Percentiles rank a stretch among this genome's conserved stretches.
Evolutionary conservation across 2,797 vertebrate species (phyloP).

Genomic region (Sebastes vulpes): DNA sequence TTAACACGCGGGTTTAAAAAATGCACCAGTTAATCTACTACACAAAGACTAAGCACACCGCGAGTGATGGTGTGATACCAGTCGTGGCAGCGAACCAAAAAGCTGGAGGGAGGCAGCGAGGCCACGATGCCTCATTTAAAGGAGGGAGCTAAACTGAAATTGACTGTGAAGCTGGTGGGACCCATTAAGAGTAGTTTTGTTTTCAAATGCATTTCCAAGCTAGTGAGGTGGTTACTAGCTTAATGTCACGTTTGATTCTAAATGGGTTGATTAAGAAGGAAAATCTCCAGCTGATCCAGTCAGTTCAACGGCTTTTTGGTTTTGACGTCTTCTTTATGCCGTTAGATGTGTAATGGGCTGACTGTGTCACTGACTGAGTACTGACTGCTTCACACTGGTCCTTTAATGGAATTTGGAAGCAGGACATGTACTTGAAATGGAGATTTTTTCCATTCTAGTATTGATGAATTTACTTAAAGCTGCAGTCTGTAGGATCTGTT

Average conservation of each 20-base stretch:
- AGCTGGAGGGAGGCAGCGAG: background rate
- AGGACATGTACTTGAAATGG: too few species aligned
- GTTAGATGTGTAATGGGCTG: background rate
- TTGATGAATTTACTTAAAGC: too few species aligned
- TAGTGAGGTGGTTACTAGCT: slow-evolving; percentile 5
- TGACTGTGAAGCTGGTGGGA: slow-evolving; percentile 34
- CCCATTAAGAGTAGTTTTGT: slow-evolving; percentile 28
- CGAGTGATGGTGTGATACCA: background rate
- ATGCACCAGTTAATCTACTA: background rate
- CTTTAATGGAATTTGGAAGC: too few species aligned
- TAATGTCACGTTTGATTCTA: slow-evolving; percentile 31
- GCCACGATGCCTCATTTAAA: slow-evolving; percentile 18
- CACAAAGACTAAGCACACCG: background rate
- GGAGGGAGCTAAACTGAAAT: slow-evolving; percentile 34
- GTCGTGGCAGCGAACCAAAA: background rate
- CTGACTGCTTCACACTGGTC: too few species aligned
- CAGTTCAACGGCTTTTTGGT: background rate
- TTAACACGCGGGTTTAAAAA: background rate
- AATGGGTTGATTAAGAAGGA: slow-evolving; percentile 8
- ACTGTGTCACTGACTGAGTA: background rate
- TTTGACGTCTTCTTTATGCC: background rate
- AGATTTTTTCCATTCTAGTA: too few species aligned
- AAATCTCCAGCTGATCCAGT: background rate
- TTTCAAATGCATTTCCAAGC: slow-evolving; percentile 27
- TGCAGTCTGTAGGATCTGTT: too few species aligned